Evolutionary conservation across 2,797 vertebrate species (phyloP), one percentile per base, ranked within the genome.

Genomic region (Enteromius fasciolatus): DNA sequence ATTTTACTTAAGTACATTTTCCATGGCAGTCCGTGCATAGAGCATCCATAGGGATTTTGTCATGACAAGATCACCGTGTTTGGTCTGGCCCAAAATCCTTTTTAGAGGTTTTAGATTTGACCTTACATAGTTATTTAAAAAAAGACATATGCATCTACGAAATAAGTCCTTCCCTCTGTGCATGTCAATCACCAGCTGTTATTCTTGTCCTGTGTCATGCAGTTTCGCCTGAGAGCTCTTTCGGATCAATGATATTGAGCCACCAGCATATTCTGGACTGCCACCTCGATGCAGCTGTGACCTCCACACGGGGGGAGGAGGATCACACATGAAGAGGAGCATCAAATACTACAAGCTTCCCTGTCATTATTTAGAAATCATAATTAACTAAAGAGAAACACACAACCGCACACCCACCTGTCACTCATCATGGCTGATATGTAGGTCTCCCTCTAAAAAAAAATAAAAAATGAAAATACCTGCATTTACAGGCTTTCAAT

Each of bases 211-310:
- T 84, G 82, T 89, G 89, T 92, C 86, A 80, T 80, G 66, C 81
- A 85, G 87, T 86, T 91, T 87, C 87, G 87, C 86, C 85, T 74
- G 87, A 82, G 80, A 89, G 82, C 85, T 88, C 86, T 91, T 87
- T 87, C 83, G 75, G 73, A 90, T 92, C 90, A 87, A 78, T 89
- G 87, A 46, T 77, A 89, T 88, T 88, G 87, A 63, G 90, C 92
- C 89, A 25, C 23, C 20, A 88, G 91, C 88, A 76, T 76, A 89
- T 81, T 76, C 74, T 84, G 82, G 78, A 86, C 85, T 23, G 89
- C 91, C 90, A 91, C 77, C 86, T 90, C 78, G 46, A 88, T 88
- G 90, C 93, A 94, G 92, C 92, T 93, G 93, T 44, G 90, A 89
- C 91, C 89, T 88, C 84, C 78, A 84, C 85, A 82, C 86, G 72